phyloP scores from a whole-genome alignment of 2,113 vertebrate species.

The Anguilla japonica region DNA sequence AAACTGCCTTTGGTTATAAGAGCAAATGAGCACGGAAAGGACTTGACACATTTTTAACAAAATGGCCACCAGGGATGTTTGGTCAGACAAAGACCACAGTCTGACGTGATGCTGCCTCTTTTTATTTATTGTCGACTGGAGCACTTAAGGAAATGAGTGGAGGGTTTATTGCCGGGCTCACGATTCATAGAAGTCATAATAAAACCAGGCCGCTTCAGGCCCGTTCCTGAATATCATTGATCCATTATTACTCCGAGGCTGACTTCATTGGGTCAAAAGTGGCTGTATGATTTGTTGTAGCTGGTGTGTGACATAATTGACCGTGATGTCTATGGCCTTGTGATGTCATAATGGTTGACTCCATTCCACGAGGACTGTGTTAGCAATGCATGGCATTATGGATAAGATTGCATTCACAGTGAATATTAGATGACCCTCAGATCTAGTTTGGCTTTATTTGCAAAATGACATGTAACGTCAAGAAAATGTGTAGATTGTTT shows the following conservation, averaged over 20 bases:
- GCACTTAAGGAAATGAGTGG: slow-evolving; percentile 19
- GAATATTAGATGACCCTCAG: neutral
- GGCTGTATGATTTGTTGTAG: neutral
- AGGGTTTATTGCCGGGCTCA: slow-evolving; percentile 9
- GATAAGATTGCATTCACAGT: neutral
- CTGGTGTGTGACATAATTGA: neutral
- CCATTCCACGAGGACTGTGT: neutral
- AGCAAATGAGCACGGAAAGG: slow-evolving; percentile 1
- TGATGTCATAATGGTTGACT: neutral
- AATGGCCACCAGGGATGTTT: slow-evolving; percentile 12
- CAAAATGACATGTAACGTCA: neutral
- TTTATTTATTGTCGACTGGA: slow-evolving; percentile 11
- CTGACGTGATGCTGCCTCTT: neutral
- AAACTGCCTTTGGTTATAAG: neutral
- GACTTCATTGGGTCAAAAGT: neutral
- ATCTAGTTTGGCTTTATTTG: neutral
- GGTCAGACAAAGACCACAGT: slow-evolving; percentile 12
- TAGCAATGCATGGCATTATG: neutral
- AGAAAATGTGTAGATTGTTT: too few relatives aligned
- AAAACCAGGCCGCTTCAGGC: neutral
- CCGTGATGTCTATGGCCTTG: neutral
- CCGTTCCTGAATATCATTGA: neutral
- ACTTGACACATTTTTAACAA: slow-evolving; percentile 3
- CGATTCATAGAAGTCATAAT: neutral
- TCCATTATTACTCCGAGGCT: neutral